Percentiles rank a stretch among this genome's conserved stretches.
Conservation (phyloP, 2,113 vertebrate species). For the Suncus etruscus region DNA sequence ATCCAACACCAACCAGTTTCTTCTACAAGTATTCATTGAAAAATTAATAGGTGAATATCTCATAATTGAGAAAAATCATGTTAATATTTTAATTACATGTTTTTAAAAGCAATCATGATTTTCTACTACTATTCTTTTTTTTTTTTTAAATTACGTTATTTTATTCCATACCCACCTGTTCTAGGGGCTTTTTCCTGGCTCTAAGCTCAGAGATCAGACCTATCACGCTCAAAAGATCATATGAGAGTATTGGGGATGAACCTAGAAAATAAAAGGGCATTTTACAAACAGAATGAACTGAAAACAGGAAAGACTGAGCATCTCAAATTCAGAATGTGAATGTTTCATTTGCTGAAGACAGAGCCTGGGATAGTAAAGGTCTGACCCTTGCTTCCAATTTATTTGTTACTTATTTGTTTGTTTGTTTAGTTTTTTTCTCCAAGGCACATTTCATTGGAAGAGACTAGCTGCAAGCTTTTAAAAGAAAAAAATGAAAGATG, state of each 20-base stretch:
- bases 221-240: too few relatives aligned
- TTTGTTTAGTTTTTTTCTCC: neutral
- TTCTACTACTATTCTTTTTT: neutral
- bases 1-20: too few relatives aligned
- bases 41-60: neutral
- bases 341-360: neutral
- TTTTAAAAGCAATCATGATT: neutral
- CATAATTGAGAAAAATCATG: neutral
- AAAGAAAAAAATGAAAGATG: neutral
- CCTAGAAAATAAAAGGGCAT: neutral
- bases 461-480: neutral
- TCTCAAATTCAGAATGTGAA: neutral
- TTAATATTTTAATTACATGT: neutral
- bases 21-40: neutral
- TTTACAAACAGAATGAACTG: neutral
- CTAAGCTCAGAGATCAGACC: too few relatives aligned
- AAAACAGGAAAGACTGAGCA: neutral
- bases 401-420: neutral
- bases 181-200: too few relatives aligned
- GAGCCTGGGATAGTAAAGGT: neutral
- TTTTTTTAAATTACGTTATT: neutral
- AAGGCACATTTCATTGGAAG: constrained; percentile 7
- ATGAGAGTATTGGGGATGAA: too few relatives aligned
- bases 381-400: neutral
- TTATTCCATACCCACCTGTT: too few relatives aligned